Base-by-base conservation (phyloP, 2,113 vertebrate genomes). In the Psilopsiagon aymara region DNA sequence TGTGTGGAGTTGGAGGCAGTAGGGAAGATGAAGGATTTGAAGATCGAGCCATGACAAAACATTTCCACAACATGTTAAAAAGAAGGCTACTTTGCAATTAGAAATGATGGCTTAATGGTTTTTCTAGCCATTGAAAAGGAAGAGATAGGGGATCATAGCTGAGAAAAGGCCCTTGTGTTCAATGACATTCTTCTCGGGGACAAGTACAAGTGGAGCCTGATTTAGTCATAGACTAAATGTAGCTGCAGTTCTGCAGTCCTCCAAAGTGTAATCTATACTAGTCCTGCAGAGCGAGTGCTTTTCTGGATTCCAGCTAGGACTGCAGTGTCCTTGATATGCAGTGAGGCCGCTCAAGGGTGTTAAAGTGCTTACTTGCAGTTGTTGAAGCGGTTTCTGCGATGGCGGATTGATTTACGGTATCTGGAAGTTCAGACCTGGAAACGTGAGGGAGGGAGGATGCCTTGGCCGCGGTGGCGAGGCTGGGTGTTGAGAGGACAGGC, bases 401-500 rank as follows among this genome's bases (percentile, higher is more conserved):
- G 89, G 97, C 79, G 73, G 97, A 94, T 95, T 97, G 97, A 98
- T 96, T 98, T 95, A 96, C 95, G 97, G 93, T 10, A 97, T 93
- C 86, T 94, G 96, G 94, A 95, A 92, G 92, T 97, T 74, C 91
- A 95, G 94, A 49, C 41, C 96, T 98, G 98, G 98, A 97, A 98
- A 98, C 95, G 57, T 47, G 97, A 97, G 83, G 70, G 66, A 96
- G 97, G 62, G 95, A 98, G 98, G 98, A 98, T 97, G 97, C 95
- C 91, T 91, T 66, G 86, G 92, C 97, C 96, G 39, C 88, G 95
- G 97, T 51, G 97, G 97, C 82, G 87, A 86, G 98, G 96, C 90
- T 69, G 97, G 96, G 96, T 98, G 98, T 98, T 98, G 98, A 98
- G 98, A 98, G 98, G 96, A 98, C 97, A n/a, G 98, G 98, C 98